phyloP scores from a whole-genome alignment of 2,797 vertebrate genomes.

The Centroberyx gerrardi region DNA sequence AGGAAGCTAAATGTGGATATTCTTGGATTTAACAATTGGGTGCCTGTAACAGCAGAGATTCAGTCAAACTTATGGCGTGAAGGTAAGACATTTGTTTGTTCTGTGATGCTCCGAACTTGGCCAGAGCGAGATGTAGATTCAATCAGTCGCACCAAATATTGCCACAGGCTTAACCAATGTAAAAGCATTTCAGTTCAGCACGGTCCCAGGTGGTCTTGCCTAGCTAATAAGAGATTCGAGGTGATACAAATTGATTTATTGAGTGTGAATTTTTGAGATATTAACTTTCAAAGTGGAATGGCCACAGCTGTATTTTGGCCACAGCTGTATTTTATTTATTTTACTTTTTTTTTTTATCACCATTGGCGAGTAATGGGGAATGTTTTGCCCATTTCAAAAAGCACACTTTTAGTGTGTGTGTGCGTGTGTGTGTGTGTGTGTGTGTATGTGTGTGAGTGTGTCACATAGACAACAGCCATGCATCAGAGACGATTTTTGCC shows the following conservation, averaged over 20 bases:
- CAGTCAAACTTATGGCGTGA: constrained; percentile 86
- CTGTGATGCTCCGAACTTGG: constrained; percentile 41
- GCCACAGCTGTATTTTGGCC: neutral
- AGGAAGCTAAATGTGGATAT: constrained; percentile 66
- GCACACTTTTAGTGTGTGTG: too few relatives aligned
- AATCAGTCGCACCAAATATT: neutral
- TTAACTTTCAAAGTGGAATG: constrained; percentile 56
- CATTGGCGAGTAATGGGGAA: too few relatives aligned
- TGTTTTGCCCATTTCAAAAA: constrained; percentile 1
- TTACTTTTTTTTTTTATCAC: too few relatives aligned
- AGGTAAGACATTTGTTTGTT: constrained; percentile 75
- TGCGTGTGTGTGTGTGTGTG: too few relatives aligned
- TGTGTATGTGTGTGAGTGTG: too few relatives aligned
- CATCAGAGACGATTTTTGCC: too few relatives aligned
- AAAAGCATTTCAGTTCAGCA: neutral
- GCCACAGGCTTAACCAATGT: neutral
- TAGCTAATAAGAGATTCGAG: neutral
- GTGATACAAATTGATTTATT: constrained; percentile 44
- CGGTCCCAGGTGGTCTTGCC: neutral
- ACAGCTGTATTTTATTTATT: too few relatives aligned
- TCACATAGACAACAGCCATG: too few relatives aligned
- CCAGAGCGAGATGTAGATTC: neutral
- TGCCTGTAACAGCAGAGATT: constrained; percentile 61
- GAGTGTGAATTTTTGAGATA: constrained; percentile 2
- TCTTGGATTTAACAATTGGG: constrained; percentile 77